phyloP scores from a whole-genome alignment of 2,113 vertebrate species.

The Hoplias malabaricus region DNA sequence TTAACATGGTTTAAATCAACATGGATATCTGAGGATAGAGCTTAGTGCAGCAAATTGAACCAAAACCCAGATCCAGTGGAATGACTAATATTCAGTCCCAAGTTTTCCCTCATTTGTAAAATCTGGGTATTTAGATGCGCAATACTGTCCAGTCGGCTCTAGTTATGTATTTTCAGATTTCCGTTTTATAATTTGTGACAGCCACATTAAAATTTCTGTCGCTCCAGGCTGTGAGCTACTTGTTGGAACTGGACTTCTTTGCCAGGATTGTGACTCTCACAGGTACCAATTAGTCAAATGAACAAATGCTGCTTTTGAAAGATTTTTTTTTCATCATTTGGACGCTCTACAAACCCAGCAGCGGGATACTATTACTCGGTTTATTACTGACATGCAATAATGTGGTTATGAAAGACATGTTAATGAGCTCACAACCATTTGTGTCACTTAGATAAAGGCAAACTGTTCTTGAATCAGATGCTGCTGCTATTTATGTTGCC shows the following conservation, averaged over 20 bases:
- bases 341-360: not conserved
- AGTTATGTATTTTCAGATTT: not conserved
- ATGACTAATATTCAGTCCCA: too few species aligned
- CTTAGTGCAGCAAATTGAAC: too few species aligned
- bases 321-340: not conserved
- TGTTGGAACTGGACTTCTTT: constrained; percentile 10
- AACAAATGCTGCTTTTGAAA: constrained; percentile 12
- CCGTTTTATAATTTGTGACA: constrained; percentile 11
- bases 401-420: not conserved
- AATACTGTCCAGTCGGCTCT: not conserved
- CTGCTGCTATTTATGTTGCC: not conserved
- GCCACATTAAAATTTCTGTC: not conserved
- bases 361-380: not conserved
- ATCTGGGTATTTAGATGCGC: too few species aligned
- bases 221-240: constrained; percentile 10
- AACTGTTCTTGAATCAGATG: constrained; percentile 5
- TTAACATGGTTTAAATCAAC: too few species aligned
- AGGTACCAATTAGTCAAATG: constrained; percentile 33
- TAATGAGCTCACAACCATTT: not conserved
- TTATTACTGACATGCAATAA: not conserved
- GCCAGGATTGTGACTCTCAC: not conserved
- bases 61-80: too few species aligned
- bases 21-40: too few species aligned
- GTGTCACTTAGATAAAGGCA: not conserved
- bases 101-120: too few species aligned